Percentiles rank a stretch among this genome's conserved stretches.
Conservation (phyloP, 2,797 vertebrate species). For the Pachyuromys duprasi region DNA sequence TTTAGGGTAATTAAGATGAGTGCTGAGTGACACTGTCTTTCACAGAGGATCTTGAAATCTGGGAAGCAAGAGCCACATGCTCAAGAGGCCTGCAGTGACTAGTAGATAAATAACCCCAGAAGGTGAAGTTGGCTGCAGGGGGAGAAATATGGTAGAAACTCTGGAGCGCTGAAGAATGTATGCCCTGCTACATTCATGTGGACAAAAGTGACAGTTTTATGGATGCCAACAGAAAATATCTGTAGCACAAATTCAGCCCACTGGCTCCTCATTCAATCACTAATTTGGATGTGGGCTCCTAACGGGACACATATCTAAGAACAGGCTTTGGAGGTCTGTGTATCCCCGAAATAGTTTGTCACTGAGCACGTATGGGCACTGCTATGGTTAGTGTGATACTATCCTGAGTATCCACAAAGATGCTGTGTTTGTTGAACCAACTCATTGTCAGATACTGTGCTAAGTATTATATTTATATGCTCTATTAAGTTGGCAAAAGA, state of each 20-base stretch:
- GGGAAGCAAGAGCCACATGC: not conserved
- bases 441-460: slow-evolving; percentile 84
- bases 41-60: not conserved
- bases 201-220: not conserved
- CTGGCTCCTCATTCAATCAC: not conserved
- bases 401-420: not conserved
- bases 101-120: not conserved
- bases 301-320: not conserved
- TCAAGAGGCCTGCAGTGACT: not conserved
- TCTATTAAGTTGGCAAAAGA: slow-evolving; percentile 26
- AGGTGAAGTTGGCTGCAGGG: not conserved
- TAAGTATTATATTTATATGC: slow-evolving; percentile 80
- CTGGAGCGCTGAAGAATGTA: not conserved
- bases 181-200: not conserved
- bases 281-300: not conserved
- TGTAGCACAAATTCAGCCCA: not conserved
- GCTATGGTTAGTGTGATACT: not conserved
- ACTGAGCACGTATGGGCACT: not conserved
- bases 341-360: not conserved
- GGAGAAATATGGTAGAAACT: not conserved
- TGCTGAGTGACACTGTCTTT: not conserved
- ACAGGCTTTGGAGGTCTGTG: not conserved
- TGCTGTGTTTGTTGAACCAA: slow-evolving; percentile 74
- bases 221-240: not conserved
- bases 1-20: not conserved